Evolutionary conservation across 2,797 vertebrate genomes (phyloP).

Genomic region (Tympanoctomys barrerae): DNA sequence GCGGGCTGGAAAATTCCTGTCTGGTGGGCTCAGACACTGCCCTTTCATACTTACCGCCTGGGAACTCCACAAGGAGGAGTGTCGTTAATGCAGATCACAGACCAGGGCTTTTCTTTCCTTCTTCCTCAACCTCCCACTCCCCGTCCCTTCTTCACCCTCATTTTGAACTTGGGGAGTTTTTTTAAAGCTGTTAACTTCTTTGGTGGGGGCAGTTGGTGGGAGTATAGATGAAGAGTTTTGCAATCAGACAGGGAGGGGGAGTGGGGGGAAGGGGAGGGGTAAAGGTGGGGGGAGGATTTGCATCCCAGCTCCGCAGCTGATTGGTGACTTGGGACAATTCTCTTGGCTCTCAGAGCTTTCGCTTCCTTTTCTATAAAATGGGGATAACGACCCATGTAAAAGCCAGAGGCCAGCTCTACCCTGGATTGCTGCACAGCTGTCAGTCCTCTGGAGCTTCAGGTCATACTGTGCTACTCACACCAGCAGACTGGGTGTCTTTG

Average conservation of each 20-base stretch:
- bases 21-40: slow-evolving; percentile 80
- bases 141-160: background rate
- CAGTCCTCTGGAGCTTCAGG: background rate
- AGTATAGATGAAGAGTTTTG: background rate
- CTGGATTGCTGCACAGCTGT: background rate
- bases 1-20: slow-evolving; percentile 85
- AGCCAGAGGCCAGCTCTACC: background rate
- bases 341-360: background rate
- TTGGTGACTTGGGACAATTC: background rate
- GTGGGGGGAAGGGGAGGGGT: no score
- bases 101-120: slow-evolving; percentile 54
- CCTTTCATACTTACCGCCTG: slow-evolving; percentile 60
- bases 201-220: background rate
- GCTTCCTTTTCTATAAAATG: slow-evolving; percentile 9
- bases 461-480: background rate
- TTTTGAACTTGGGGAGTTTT: slow-evolving; percentile 68
- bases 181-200: slow-evolving; percentile 10
- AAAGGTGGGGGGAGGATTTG: background rate
- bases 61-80: slow-evolving; percentile 55
- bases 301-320: background rate
- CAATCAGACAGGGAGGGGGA: background rate
- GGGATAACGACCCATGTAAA: background rate
- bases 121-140: background rate
- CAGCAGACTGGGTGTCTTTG: background rate
- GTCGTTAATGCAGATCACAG: background rate